phyloP scores from a whole-genome alignment of 2,113 vertebrate genomes.

The Phyllopteryx taeniolatus region DNA sequence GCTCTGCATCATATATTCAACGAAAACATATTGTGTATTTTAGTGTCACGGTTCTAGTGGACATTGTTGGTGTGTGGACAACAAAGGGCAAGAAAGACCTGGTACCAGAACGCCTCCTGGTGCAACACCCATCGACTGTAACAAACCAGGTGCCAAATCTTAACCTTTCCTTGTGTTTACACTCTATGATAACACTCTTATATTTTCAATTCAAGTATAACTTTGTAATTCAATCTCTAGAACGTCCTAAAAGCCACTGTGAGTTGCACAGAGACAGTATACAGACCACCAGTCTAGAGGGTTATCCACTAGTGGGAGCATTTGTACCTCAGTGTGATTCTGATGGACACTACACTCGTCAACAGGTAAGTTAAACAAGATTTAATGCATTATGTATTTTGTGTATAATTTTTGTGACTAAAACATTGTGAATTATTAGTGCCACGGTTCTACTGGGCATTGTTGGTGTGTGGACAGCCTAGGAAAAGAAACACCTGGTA shows the following conservation, averaged over 20 bases:
- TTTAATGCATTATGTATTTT: too few species aligned
- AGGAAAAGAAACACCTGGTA: constrained; percentile 77
- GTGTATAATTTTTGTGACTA: too few species aligned
- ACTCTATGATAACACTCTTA: background rate
- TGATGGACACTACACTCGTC: constrained; percentile 71
- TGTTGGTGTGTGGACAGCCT: constrained; percentile 82
- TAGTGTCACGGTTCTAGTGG: constrained; percentile 73
- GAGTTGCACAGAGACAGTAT: constrained; percentile 69
- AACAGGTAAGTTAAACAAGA: constrained; percentile 48
- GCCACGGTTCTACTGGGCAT: constrained; percentile 68
- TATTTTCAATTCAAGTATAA: background rate
- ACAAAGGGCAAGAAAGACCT: constrained; percentile 63
- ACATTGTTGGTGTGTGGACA: constrained; percentile 81
- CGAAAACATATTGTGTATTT: background rate
- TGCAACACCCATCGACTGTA: constrained; percentile 49
- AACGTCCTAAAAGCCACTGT: constrained; percentile 65
- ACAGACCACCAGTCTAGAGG: constrained; percentile 43
- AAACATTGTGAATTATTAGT: background rate
- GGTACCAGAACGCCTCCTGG: constrained; percentile 69
- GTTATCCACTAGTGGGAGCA: constrained; percentile 26
- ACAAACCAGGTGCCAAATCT: constrained; percentile 66
- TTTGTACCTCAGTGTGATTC: constrained; percentile 80
- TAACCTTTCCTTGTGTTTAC: background rate
- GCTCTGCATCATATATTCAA: background rate
- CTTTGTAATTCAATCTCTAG: constrained; percentile 27